Evolutionary conservation across 2,888 invertebrate genomes (phyloP).

Genomic region (Euzophera pinguis): DNA sequence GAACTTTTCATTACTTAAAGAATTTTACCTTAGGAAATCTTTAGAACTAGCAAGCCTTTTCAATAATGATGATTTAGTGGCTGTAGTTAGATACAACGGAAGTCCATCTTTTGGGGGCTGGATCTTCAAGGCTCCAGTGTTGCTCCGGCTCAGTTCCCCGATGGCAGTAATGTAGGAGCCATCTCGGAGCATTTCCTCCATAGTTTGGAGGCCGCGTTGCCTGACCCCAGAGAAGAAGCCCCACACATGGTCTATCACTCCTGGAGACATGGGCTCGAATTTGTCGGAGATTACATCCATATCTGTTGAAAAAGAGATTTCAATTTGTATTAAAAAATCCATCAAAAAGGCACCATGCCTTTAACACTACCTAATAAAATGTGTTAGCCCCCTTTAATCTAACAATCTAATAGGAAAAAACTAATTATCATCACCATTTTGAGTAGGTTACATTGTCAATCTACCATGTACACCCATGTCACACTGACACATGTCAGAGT

Average conservation of each 20-base stretch:
- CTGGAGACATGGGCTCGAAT: constrained; percentile 88
- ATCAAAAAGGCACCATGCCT: no score
- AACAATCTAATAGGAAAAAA: no score
- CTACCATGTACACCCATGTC: no score
- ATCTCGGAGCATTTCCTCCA: constrained; percentile 91
- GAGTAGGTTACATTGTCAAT: no score
- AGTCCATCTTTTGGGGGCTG: constrained; percentile 86
- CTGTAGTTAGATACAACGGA: constrained; percentile 88
- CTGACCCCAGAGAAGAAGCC: constrained; percentile 92
- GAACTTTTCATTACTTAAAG: not conserved
- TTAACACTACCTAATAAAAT: no score
- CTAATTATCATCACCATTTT: no score
- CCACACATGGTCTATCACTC: constrained; percentile 89
- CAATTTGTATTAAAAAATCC: no score
- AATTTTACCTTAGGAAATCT: constrained; percentile 81
- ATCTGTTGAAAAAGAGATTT: constrained; percentile 53
- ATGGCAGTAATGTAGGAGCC: constrained; percentile 89
- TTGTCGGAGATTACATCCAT: constrained; percentile 91
- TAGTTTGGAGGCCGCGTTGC: constrained; percentile 91
- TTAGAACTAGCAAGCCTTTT: constrained; percentile 86
- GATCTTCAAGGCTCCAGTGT: constrained; percentile 82
- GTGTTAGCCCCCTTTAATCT: no score
- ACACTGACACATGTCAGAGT: no score
- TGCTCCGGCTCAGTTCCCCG: constrained; percentile 85
- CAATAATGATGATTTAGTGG: constrained; percentile 86